Conservation (phyloP, 2,888 invertebrate species). For the Cryptocheilus praepositus region DNA sequence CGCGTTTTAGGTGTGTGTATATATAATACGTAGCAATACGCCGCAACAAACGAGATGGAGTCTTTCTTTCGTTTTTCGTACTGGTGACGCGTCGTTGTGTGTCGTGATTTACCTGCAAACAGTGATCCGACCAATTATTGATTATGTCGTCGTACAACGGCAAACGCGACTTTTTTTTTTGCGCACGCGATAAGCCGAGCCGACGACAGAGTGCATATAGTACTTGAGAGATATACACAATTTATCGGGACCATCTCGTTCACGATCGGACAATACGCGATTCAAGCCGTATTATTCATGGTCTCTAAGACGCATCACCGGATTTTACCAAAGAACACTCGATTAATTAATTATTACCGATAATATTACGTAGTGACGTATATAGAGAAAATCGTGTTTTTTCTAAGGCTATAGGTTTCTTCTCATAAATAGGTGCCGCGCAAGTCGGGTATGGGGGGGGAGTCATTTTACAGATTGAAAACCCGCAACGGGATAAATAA, state of each 20-base stretch:
- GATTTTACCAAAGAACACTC: conserved; percentile 72
- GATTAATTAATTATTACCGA: conserved; percentile 46
- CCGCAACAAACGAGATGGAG: conserved; percentile 39
- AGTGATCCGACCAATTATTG: not conserved
- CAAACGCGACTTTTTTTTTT: conserved; percentile 13
- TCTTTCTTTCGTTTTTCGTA: conserved; percentile 18
- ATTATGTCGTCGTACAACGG: not conserved
- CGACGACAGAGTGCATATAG: conserved; percentile 28
- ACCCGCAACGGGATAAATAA: conserved; percentile 12
- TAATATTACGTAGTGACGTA: conserved; percentile 44
- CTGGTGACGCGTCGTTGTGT: not conserved
- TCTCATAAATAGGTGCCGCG: not conserved
- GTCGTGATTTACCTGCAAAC: not conserved
- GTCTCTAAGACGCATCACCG: conserved; percentile 68
- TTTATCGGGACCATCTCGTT: conserved; percentile 68
- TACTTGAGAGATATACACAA: conserved; percentile 27
- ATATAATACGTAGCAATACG: conserved; percentile 22
- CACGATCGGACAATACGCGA: conserved; percentile 65
- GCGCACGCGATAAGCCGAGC: conserved; percentile 19
- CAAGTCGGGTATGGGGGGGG: conserved; percentile 20
- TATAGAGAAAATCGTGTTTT: not conserved
- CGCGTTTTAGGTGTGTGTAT: conserved; percentile 29
- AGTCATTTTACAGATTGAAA: conserved; percentile 21
- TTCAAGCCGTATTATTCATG: conserved; percentile 57
- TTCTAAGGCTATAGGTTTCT: conserved; percentile 19